Evolutionary conservation across 2,797 vertebrate genomes (phyloP), one percentile per base, ranked within the genome.

Genomic region (Pseudomugil tenellus): DNA sequence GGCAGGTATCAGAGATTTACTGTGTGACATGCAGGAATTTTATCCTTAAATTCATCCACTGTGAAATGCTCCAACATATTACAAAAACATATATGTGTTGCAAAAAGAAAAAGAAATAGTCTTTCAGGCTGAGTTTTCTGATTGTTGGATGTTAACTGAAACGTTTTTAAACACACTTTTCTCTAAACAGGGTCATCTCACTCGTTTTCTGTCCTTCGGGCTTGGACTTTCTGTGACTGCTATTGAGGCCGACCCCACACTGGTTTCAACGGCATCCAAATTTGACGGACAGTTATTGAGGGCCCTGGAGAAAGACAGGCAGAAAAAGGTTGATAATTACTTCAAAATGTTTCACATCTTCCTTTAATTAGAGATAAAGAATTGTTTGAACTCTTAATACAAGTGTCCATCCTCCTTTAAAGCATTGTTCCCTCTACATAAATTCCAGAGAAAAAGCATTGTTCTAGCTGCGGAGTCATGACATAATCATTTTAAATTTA

Each of bases 141-240:
- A 48, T 48, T n/a, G 46, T 48, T 23, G 72, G 94, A 94, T 17
- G 29, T 81, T 16, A 16, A 39, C 13, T 39, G 35, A 39, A 39
- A 39, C 35, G 91, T 77, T 85, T 29, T 35, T 10, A 26, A 34
- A 21, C 2, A 31, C 4, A 0, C 54, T 69, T 53, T 70, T 11
- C 16, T 64, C 46, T 19, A 0, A 39, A 37, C 75, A 98, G 97
- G 97, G 97, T 60, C 97, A 98, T 67, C 93, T 98, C 56, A 94
- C 96, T 1, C 95, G 96, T 2, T 96, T 95, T 85, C 88, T 98
- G 83, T 94, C 96, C 31, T 96, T 96, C 1, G 95, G 96, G 6
- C 94, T 97, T 10, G 92, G 94, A 0, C 87, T 99, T 6, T 80
- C 84, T 0, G 96, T 98, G 46, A 97, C 95, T 0, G 95, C 94